Conservation (phyloP, 2,888 invertebrate genomes). For the Hesperia comma region DNA sequence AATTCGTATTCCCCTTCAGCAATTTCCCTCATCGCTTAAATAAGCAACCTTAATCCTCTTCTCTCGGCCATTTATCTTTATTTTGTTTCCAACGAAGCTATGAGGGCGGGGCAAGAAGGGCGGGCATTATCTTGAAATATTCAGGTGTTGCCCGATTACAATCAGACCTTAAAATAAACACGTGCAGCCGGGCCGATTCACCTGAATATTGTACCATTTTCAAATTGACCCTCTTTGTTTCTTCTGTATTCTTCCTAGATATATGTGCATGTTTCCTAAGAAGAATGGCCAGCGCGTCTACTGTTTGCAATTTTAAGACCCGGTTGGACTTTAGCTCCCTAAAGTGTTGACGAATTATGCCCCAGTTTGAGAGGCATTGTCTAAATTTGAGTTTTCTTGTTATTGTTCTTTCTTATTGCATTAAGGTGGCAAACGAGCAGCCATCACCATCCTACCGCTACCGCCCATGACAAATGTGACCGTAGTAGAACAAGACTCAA, state of each 20-base stretch:
- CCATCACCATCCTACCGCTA: too few relatives aligned
- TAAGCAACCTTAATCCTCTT: constrained; percentile 27
- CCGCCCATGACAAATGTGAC: too few relatives aligned
- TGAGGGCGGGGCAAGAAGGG: constrained; percentile 11
- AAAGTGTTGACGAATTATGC: too few relatives aligned
- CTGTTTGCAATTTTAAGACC: not conserved
- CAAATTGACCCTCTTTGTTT: not conserved
- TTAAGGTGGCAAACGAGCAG: too few relatives aligned
- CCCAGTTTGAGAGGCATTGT: too few relatives aligned
- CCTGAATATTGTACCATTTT: not conserved
- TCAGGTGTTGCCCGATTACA: constrained; percentile 32
- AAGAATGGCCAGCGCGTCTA: not conserved
- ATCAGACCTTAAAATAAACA: constrained; percentile 22
- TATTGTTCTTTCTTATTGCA: too few relatives aligned
- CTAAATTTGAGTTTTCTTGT: too few relatives aligned
- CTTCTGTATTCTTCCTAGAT: not conserved
- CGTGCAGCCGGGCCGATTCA: not conserved
- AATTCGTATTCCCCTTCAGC: constrained; percentile 12
- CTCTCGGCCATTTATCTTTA: constrained; percentile 22
- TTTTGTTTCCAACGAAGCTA: constrained; percentile 22
- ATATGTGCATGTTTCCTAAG: not conserved
- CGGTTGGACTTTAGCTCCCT: too few relatives aligned
- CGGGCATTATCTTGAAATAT: constrained; percentile 34
- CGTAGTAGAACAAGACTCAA: too few relatives aligned
- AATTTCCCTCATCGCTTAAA: constrained; percentile 24